A percentile compares a stretch with the other conserved stretches of the same genome.
These are phyloP conservation scores for Drosophila rellima DNA, from an alignment of 2,888 invertebrate species.

Conservation along the genomic window DNA sequence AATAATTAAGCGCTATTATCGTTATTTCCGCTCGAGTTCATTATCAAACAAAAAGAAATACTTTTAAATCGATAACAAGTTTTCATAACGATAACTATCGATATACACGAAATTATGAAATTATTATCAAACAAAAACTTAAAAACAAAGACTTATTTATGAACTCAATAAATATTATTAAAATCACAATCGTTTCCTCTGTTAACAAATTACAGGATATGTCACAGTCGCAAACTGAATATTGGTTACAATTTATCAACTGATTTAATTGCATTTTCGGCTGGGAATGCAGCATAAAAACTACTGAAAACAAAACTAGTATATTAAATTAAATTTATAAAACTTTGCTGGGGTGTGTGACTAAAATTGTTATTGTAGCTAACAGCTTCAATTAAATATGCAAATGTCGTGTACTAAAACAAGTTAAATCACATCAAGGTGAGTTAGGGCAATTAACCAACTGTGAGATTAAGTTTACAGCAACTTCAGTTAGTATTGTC, in stretches of 20 bases:
- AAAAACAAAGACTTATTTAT: not conserved
- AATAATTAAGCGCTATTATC: constrained; percentile 37
- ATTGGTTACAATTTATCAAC: constrained; percentile 8
- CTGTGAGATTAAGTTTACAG: constrained; percentile 8
- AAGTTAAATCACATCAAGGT: constrained; percentile 37
- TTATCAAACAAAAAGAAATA: not conserved
- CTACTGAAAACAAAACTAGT: constrained; percentile 6
- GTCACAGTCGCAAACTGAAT: not conserved
- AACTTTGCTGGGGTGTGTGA: constrained; percentile 11
- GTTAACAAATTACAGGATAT: constrained; percentile 24
- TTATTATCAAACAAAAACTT: not conserved
- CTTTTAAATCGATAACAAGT: not conserved
- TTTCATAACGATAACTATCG: not conserved
- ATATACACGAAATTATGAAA: constrained; percentile 2
- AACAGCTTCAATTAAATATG: constrained; percentile 2
- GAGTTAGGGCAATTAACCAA: constrained; percentile 21
- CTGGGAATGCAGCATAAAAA: constrained; percentile 11
- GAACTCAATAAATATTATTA: not conserved
- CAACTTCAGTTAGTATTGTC: constrained; percentile 6
- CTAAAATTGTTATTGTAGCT: constrained; percentile 2
- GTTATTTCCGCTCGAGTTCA: constrained; percentile 46
- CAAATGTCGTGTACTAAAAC: constrained; percentile 18
- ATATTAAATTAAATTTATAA: constrained; percentile 22
- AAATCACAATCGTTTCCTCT: not conserved
- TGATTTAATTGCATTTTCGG: constrained; percentile 34